These are phyloP conservation scores for Plestiodon gilberti DNA, from an alignment of 2,113 vertebrate genomes.

Conservation along the genomic window DNA sequence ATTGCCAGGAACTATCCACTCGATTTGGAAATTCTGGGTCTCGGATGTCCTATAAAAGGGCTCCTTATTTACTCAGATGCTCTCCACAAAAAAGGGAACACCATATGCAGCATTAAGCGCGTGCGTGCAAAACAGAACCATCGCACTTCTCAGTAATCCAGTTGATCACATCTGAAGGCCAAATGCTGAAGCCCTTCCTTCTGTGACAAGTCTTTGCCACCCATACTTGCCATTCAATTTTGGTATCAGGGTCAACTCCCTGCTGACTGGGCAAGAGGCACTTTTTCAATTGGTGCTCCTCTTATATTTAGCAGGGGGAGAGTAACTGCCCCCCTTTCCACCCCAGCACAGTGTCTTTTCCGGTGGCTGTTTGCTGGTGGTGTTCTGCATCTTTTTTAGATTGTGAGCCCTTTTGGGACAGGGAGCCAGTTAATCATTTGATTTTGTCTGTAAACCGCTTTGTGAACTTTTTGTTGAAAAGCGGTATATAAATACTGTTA, in stretches of 20 bases:
- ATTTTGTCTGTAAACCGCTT: too few species aligned
- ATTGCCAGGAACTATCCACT: slow-evolving; percentile 37
- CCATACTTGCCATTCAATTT: not conserved
- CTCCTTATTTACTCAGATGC: slow-evolving; percentile 9
- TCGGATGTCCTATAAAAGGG: slow-evolving; percentile 10
- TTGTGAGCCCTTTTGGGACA: too few species aligned
- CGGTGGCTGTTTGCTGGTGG: too few species aligned
- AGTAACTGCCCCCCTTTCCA: too few species aligned
- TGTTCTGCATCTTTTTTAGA: too few species aligned
- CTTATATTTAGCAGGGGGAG: too few species aligned
- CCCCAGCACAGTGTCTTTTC: too few species aligned
- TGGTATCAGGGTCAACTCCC: not conserved
- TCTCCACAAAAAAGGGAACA: not conserved
- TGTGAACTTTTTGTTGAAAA: too few species aligned
- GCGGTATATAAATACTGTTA: too few species aligned
- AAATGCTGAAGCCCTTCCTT: not conserved
- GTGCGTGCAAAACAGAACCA: not conserved
- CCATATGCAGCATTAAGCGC: slow-evolving; percentile 14
- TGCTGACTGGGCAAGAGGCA: too few species aligned
- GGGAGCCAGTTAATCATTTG: too few species aligned
- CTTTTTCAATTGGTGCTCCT: too few species aligned
- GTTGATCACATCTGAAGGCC: not conserved
- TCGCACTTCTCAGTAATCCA: not conserved
- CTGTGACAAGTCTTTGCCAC: not conserved
- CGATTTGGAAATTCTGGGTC: slow-evolving; percentile 19